Conservation (phyloP, 2,888 invertebrate species). For the Microdon myrmicae region DNA sequence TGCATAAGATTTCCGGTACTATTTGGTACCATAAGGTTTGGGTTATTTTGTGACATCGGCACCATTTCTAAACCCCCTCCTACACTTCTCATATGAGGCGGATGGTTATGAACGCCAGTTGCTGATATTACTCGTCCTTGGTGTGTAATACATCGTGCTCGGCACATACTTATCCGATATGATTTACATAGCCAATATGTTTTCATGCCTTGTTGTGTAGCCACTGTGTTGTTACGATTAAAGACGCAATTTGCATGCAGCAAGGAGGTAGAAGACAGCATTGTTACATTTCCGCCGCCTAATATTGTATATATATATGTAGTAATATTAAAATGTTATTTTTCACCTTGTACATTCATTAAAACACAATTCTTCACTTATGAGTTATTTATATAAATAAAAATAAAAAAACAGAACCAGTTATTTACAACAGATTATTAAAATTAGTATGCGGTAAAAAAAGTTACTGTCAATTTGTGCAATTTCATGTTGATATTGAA, state of each 20-base stretch:
- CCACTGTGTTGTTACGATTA: constrained; percentile 67
- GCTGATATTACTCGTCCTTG: constrained; percentile 67
- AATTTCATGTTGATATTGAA: constrained; percentile 1
- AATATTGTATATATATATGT: too few species aligned
- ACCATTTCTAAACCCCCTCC: constrained; percentile 37
- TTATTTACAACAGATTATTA: constrained; percentile 40
- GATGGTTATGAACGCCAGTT: constrained; percentile 66
- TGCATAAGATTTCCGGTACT: constrained; percentile 37
- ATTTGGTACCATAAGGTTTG: constrained; percentile 37
- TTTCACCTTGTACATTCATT: constrained; percentile 25
- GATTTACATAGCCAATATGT: constrained; percentile 68
- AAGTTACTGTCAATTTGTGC: constrained; percentile 4
- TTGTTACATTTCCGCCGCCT: constrained; percentile 66
- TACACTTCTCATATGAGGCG: constrained; percentile 64
- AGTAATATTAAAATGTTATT: too few species aligned
- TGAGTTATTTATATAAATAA: constrained; percentile 2
- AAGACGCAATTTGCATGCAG: constrained; percentile 67
- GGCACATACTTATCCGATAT: constrained; percentile 67
- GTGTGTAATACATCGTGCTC: constrained; percentile 67
- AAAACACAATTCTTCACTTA: constrained; percentile 7
- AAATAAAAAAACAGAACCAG: constrained; percentile 26
- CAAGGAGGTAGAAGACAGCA: constrained; percentile 67
- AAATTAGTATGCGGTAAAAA: constrained; percentile 16
- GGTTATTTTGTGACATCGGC: constrained; percentile 36
- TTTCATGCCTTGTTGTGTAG: constrained; percentile 68